Conservation (phyloP, 2,888 invertebrate genomes). For the Cataglyphis cursor region DNA sequence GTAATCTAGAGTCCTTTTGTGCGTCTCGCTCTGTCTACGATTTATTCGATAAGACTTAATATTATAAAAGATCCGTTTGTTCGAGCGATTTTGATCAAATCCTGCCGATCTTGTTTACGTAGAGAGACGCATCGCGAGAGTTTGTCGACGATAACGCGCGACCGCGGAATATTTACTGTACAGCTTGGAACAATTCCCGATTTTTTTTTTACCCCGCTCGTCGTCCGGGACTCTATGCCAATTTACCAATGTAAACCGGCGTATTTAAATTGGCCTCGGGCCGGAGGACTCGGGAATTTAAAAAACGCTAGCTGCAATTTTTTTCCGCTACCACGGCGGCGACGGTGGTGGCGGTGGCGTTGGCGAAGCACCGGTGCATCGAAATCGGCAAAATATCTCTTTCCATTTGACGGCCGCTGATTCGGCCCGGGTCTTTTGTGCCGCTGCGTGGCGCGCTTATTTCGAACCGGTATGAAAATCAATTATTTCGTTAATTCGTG, state of each 20-base stretch:
- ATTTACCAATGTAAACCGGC: constrained; percentile 54
- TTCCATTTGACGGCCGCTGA: constrained; percentile 67
- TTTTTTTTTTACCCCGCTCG: constrained; percentile 45
- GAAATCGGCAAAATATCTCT: constrained; percentile 77
- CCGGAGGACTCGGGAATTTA: constrained; percentile 34
- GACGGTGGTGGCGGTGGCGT: constrained; percentile 48
- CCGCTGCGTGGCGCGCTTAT: constrained; percentile 73
- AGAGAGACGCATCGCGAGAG: background rate
- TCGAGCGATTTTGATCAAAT: background rate
- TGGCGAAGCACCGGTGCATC: constrained; percentile 69
- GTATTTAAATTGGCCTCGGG: constrained; percentile 55
- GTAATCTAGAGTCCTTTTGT: background rate
- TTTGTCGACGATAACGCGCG: constrained; percentile 8
- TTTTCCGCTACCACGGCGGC: constrained; percentile 20
- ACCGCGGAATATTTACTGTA: constrained; percentile 46
- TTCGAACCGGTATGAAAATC: constrained; percentile 80
- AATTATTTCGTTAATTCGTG: constrained; percentile 82
- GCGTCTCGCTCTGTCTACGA: background rate
- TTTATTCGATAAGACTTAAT: background rate
- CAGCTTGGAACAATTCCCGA: constrained; percentile 36
- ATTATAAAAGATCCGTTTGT: background rate
- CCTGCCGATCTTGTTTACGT: background rate
- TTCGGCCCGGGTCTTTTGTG: constrained; percentile 70
- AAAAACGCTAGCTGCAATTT: constrained; percentile 51
- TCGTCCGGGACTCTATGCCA: constrained; percentile 39